Percentiles rank a stretch among this genome's conserved stretches.
Conservation (phyloP, 2,113 vertebrate species). For the Artemisiospiza belli region DNA sequence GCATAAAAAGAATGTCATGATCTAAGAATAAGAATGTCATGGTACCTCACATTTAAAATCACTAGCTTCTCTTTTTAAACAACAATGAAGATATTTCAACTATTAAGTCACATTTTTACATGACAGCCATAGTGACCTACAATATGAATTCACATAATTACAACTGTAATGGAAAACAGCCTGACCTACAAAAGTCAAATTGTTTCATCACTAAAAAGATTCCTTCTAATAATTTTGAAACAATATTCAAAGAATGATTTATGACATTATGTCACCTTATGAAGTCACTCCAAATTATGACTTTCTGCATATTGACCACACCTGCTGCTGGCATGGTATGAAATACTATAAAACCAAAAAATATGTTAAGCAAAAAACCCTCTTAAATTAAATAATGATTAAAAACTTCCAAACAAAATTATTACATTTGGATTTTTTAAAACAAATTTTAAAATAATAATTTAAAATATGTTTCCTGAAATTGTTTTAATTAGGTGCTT, state of each 20-base stretch:
- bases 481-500: background rate
- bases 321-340: background rate
- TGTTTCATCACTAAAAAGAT: background rate
- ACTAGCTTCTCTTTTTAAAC: background rate
- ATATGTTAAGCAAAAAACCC: background rate
- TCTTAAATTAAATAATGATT: background rate
- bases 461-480: background rate
- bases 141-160: background rate
- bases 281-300: background rate
- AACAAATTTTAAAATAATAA: background rate
- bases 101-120: background rate
- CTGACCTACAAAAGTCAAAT: background rate
- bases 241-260: background rate
- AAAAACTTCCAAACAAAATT: background rate
- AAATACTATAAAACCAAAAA: background rate
- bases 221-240: background rate
- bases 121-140: background rate
- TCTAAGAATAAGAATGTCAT: background rate
- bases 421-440: background rate
- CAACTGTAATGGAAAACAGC: background rate
- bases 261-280: background rate
- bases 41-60: background rate
- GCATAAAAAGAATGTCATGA: background rate
- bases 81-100: constrained; percentile 3
- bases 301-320: constrained; percentile 24